phyloP scores from a whole-genome alignment of 2,113 vertebrate species.

The Ranitomeya variabilis region DNA sequence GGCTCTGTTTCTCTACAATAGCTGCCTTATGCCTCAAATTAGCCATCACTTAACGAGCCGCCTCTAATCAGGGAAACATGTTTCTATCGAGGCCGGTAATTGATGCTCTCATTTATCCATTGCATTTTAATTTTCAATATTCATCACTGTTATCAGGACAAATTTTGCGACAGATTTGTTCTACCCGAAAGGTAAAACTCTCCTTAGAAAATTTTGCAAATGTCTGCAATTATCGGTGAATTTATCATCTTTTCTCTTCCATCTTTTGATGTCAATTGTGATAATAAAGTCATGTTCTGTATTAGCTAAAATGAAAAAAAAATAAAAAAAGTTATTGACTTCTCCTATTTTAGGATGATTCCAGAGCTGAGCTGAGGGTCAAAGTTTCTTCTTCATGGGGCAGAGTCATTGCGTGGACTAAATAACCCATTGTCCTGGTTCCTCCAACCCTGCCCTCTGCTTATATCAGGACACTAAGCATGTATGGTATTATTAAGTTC shows the following conservation, averaged over 20 bases:
- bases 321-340: not conserved
- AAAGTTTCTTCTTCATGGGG: not conserved
- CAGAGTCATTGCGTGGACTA: too few species aligned
- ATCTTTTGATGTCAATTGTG: not conserved
- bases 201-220: not conserved
- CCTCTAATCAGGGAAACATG: constrained; percentile 38
- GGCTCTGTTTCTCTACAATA: constrained; percentile 47
- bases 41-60: constrained; percentile 13
- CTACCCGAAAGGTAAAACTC: too few species aligned
- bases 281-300: not conserved
- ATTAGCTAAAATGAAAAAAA: not conserved
- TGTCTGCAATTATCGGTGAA: not conserved
- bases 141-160: constrained; percentile 43
- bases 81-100: constrained; percentile 33
- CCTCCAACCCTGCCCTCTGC: too few species aligned
- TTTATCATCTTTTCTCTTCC: not conserved
- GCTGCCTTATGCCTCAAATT: constrained; percentile 40
- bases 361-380: not conserved
- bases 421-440: not conserved
- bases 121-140: constrained; percentile 36
- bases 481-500: too few species aligned
- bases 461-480: not conserved
- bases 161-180: not conserved
- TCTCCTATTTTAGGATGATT: not conserved
- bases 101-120: constrained; percentile 44